Percentiles rank a stretch among this genome's conserved stretches.
These are phyloP conservation scores for Micromussa lordhowensis DNA, from an alignment of 92 coral and sea anemone species.

Conservation along the genomic window DNA sequence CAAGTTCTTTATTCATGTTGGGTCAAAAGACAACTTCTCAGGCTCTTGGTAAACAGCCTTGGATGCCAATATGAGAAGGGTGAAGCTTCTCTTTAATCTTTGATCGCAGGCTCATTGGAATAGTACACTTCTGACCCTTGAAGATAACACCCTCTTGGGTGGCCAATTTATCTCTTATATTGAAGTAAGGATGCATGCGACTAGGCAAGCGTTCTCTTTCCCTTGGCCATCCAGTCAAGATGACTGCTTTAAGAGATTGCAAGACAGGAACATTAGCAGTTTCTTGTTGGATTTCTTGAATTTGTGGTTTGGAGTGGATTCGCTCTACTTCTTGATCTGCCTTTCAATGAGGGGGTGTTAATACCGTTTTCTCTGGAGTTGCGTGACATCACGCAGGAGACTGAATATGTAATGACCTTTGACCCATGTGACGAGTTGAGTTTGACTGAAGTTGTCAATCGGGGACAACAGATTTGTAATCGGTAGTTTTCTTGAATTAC, in stretches of 20 bases:
- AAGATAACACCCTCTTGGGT: slow-evolving; percentile 46
- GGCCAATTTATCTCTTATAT: slow-evolving; percentile 42
- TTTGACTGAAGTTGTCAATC: no score
- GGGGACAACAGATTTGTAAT: no score
- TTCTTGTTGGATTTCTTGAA: slow-evolving; percentile 61
- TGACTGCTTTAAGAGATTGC: slow-evolving; percentile 36
- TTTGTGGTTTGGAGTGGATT: slow-evolving; percentile 50
- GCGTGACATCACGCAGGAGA: no score
- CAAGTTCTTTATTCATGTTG: no score
- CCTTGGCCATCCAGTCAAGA: slow-evolving; percentile 59
- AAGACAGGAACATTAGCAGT: slow-evolving; percentile 54
- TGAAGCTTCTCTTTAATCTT: slow-evolving; percentile 52
- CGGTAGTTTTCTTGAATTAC: no score
- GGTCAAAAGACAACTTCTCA: no score
- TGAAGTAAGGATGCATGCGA: slow-evolving; percentile 36
- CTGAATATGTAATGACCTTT: no score
- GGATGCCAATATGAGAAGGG: slow-evolving; percentile 51
- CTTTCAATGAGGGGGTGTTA: slow-evolving; percentile 14
- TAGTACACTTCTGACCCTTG: slow-evolving; percentile 37
- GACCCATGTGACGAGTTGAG: no score
- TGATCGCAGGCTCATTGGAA: slow-evolving; percentile 44
- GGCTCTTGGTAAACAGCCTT: slow-evolving; percentile 47
- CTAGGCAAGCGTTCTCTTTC: slow-evolving; percentile 39
- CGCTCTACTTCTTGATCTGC: slow-evolving; percentile 50
- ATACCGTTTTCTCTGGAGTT: no score